phyloP scores from a whole-genome alignment of 37 sponge, comb jelly and placozoan genomes.

The Ianthella basta region DNA sequence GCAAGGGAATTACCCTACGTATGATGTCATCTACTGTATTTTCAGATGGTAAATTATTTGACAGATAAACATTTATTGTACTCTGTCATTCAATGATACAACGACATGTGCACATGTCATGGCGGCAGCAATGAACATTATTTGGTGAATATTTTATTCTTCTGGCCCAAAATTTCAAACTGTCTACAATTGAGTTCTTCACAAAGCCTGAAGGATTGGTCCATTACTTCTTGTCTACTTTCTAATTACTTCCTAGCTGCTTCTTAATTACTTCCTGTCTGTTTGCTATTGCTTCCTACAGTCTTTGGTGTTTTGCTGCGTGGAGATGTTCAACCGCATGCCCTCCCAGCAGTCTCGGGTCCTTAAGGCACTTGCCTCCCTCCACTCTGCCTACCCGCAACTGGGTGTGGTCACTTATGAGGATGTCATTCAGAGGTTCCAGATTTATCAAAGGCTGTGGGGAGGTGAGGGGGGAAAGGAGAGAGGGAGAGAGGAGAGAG shows the following conservation, averaged over 20 bases:
- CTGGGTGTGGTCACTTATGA: slow-evolving; percentile 22
- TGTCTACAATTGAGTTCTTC: too few species aligned
- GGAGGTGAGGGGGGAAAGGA: slow-evolving; percentile 8
- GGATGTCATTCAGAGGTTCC: slow-evolving; percentile 1
- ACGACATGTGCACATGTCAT: too few species aligned
- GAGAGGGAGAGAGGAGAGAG: background rate
- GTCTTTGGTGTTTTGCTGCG: background rate
- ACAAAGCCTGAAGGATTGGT: too few species aligned
- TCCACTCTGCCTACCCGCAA: slow-evolving; percentile 52
- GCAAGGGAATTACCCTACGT: background rate
- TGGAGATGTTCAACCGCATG: slow-evolving; percentile 10
- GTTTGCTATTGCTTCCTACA: background rate
- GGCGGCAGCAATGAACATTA: too few species aligned
- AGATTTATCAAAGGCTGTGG: slow-evolving; percentile 14
- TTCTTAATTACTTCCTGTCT: background rate
- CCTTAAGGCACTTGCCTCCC: slow-evolving; percentile 56
- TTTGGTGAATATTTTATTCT: too few species aligned
- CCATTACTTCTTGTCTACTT: too few species aligned
- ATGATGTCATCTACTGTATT: too few species aligned
- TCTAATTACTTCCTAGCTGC: too few species aligned
- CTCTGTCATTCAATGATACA: too few species aligned
- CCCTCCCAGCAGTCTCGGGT: slow-evolving; percentile 28
- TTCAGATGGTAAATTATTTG: too few species aligned
- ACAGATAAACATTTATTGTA: background rate
- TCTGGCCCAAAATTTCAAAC: too few species aligned